Conservation (phyloP, 1,140 invertebrate species). For the Popillia japonica region DNA sequence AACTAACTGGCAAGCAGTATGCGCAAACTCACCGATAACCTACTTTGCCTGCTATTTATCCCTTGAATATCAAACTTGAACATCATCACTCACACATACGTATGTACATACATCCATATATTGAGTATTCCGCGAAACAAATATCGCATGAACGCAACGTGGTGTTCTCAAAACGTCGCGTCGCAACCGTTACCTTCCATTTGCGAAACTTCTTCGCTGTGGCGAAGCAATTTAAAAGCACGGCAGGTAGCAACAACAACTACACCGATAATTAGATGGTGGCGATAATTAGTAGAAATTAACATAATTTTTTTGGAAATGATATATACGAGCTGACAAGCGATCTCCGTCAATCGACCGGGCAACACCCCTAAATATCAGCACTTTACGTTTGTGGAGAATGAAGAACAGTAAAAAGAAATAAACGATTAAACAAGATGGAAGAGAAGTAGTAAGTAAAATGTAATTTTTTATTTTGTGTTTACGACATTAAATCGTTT, state of each 20-base stretch:
- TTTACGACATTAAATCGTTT: background rate
- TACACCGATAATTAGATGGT: background rate
- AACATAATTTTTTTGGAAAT: constrained; percentile 17
- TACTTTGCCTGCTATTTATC: no score
- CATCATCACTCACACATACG: background rate
- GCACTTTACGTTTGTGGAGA: background rate
- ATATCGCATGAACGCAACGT: background rate
- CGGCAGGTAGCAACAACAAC: constrained; percentile 13
- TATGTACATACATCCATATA: background rate
- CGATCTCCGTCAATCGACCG: background rate
- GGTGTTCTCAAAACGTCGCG: background rate
- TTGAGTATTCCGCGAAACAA: background rate
- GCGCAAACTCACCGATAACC: no score
- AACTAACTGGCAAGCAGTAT: no score
- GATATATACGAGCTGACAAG: constrained; percentile 4
- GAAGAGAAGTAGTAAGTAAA: background rate
- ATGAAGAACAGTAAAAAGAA: background rate
- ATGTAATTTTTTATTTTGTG: background rate
- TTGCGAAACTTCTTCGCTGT: background rate
- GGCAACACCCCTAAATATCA: background rate
- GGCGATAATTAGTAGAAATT: constrained; percentile 6
- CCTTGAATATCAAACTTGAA: no score
- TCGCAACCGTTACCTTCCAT: constrained; percentile 11
- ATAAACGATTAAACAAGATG: background rate
- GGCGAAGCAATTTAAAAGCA: background rate